Evolutionary conservation across 2,888 invertebrate species (phyloP).

Genomic region (Ochropleura leucogaster): DNA sequence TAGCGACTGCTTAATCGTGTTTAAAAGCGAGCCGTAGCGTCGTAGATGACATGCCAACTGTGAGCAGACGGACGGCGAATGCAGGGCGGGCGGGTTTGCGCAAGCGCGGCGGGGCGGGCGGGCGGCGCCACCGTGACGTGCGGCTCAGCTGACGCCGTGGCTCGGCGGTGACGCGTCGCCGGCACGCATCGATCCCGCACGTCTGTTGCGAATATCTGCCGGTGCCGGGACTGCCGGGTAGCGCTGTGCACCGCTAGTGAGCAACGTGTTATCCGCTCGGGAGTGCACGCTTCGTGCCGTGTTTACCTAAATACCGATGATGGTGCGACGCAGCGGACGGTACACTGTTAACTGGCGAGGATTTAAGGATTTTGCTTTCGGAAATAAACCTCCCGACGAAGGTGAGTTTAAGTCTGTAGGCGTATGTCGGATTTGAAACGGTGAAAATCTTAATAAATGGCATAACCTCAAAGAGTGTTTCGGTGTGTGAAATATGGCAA

Average conservation of each 20-base stretch:
- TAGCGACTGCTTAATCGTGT: conserved; percentile 45
- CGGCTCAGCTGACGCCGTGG: conserved; percentile 85
- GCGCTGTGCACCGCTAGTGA: conserved; percentile 71
- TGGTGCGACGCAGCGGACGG: conserved; percentile 89
- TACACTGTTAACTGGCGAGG: conserved; percentile 90
- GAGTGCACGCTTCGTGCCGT: conserved; percentile 65
- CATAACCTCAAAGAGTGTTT: conserved; percentile 77
- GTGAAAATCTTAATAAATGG: conserved; percentile 53
- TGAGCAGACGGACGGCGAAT: conserved; percentile 58
- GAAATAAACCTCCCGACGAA: conserved; percentile 88
- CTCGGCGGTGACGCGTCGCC: conserved; percentile 78
- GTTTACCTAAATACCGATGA: conserved; percentile 78
- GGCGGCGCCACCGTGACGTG: conserved; percentile 82
- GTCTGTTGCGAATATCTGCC: conserved; percentile 72
- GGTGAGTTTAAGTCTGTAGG: conserved; percentile 75
- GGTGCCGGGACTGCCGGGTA: conserved; percentile 72
- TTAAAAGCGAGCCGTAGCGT: conserved; percentile 52
- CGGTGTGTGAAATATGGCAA: conserved; percentile 33
- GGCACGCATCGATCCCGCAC: conserved; percentile 80
- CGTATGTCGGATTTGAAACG: conserved; percentile 61
- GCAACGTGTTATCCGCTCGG: conserved; percentile 66
- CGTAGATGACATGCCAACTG: conserved; percentile 60
- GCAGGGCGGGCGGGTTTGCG: conserved; percentile 79
- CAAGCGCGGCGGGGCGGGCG: conserved; percentile 80
- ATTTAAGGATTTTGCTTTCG: conserved; percentile 86